Base-by-base conservation (phyloP, 2,113 vertebrate species). In the Sander vitreus region DNA sequence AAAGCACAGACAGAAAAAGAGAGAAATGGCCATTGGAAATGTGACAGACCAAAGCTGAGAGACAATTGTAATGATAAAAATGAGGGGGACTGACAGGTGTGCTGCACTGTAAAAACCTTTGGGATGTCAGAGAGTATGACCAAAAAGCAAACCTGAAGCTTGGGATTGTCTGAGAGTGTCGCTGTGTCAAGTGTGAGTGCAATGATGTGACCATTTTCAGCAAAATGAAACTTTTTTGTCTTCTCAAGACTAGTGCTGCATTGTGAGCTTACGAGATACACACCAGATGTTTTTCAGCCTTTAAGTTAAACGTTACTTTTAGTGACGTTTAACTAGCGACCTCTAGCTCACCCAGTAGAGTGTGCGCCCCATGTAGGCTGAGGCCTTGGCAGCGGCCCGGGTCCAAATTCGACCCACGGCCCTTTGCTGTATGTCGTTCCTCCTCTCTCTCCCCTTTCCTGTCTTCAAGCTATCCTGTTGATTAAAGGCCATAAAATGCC, bases 21-120 rank as follows among this genome's bases (percentile, higher is more conserved):
- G 43, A 84, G 54, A 78, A 21, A 25, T 30, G 18, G 69, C 21
- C n/a, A 30, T 3, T 36, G 39, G 71, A 39, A 54, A 39, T 3
- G n/a, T 59, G 51, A 39, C 8, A 65, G 45, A 71, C 27, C 33
- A 36, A 64, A 13, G 58, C 47, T 5, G 1, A 75, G 53, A 79
- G 69, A 66, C 54, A 48, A 71, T 58, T 59, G 45, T 74, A 58
- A 85, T 19, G n/a, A 78, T 60, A 16, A 62, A 88, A 89, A 89
- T 85, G 79, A 86, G 47, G 33, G 27, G 60, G 60, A 81, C 63
- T 81, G 85, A 85, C 62, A 71, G 78, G 73, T 69, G 62, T 78
- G 69, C 27, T 68, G 60, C 30, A 18, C 62, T 73, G 59, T 76
- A 72, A 67, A 87, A 85, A 79, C 63, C 67, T 78, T 30, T 45